Conservation (phyloP, 2,888 invertebrate genomes). For the Ditula angustiorana region DNA sequence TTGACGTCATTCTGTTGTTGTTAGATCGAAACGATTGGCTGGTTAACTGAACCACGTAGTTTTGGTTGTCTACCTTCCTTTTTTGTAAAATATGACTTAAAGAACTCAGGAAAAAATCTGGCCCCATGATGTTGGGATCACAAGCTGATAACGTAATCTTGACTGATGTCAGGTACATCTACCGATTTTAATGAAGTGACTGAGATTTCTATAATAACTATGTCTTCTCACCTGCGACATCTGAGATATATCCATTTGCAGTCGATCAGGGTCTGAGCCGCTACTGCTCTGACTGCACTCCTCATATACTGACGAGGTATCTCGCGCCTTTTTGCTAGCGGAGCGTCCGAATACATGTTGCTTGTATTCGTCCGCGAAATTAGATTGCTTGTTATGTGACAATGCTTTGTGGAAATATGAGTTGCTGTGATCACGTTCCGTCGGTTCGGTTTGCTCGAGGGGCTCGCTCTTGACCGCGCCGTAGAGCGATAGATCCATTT, state of each 20-base stretch:
- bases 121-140: no score
- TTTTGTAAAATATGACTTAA: no score
- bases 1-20: background rate
- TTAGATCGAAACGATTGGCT: background rate
- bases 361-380: slow-evolving; percentile 72
- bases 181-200: background rate
- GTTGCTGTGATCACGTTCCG: slow-evolving; percentile 57
- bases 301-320: slow-evolving; percentile 82
- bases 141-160: no score
- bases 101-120: no score
- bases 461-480: slow-evolving; percentile 73
- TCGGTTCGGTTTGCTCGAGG: slow-evolving; percentile 58
- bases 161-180: no score
- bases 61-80: background rate
- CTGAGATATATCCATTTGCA: slow-evolving; percentile 89
- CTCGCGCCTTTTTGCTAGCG: slow-evolving; percentile 65
- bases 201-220: background rate
- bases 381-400: slow-evolving; percentile 59
- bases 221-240: slow-evolving; percentile 72
- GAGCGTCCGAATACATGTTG: slow-evolving; percentile 67
- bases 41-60: background rate
- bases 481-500: slow-evolving; percentile 81
- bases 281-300: slow-evolving; percentile 88
- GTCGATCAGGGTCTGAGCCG: slow-evolving; percentile 90
- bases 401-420: slow-evolving; percentile 60